These are phyloP conservation scores for Taurulus bubalis DNA, from an alignment of 2,113 vertebrate genomes.

Conservation along the genomic window DNA sequence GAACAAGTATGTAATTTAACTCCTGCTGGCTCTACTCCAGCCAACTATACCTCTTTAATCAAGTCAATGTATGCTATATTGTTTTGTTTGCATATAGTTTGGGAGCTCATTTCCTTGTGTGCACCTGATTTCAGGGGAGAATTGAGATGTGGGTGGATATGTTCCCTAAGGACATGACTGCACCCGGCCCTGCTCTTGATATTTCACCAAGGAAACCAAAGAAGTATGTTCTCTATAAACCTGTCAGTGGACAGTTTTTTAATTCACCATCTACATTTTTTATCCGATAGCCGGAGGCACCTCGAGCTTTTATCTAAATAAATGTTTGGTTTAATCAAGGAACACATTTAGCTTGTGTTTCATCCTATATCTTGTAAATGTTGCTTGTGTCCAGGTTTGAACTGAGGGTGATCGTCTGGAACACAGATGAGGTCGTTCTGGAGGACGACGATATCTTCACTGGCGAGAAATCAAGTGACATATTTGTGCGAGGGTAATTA, in stretches of 20 bases:
- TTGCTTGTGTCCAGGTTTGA: conserved; percentile 87
- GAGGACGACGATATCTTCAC: conserved; percentile 99
- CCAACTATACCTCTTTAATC: neutral
- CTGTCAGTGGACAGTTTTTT: neutral
- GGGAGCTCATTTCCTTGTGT: neutral
- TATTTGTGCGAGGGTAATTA: conserved; percentile 95
- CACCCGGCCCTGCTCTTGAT: conserved; percentile 92
- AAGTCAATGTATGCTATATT: neutral
- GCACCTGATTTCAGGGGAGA: conserved; percentile 85
- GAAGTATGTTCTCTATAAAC: conserved; percentile 83
- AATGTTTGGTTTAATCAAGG: neutral
- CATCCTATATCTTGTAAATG: neutral
- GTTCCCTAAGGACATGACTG: conserved; percentile 96
- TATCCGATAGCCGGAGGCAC: neutral
- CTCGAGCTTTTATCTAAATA: neutral
- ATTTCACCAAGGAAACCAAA: conserved; percentile 98
- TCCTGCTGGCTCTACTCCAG: neutral
- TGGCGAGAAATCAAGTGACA: conserved; percentile 98
- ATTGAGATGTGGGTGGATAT: conserved; percentile 99
- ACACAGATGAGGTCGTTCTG: conserved; percentile 97
- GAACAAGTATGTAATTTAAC: conserved; percentile 87
- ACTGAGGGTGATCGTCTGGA: conserved; percentile 97
- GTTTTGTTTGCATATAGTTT: neutral
- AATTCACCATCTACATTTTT: neutral
- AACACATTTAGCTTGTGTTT: neutral